Evolutionary conservation across 2,113 vertebrate genomes (phyloP).

Genomic region (Lethenteron reissneri): DNA sequence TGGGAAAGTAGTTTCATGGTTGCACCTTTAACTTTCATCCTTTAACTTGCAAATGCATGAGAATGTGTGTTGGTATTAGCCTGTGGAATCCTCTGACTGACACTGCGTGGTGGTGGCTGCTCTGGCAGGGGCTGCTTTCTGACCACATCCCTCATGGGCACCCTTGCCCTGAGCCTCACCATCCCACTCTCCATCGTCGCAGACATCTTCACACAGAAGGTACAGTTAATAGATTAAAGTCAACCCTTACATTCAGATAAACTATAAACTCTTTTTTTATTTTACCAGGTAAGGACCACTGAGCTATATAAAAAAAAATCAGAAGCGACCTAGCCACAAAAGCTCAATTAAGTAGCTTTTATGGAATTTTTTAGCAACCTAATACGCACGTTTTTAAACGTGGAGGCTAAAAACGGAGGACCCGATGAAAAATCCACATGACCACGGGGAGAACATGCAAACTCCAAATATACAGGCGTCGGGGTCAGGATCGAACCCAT

Average conservation of each 20-base stretch:
- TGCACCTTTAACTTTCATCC: too few relatives aligned
- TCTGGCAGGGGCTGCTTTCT: constrained; percentile 69
- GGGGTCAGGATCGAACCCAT: too few relatives aligned
- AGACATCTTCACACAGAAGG: constrained; percentile 87
- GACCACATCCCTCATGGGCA: constrained; percentile 82
- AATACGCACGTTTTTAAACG: neutral
- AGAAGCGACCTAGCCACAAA: neutral
- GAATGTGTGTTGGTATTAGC: too few relatives aligned
- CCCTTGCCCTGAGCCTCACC: constrained; percentile 75
- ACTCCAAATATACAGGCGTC: too few relatives aligned
- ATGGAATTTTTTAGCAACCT: neutral
- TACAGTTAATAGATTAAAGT: constrained; percentile 15
- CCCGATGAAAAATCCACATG: too few relatives aligned
- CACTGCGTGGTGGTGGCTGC: too few relatives aligned
- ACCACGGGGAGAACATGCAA: too few relatives aligned
- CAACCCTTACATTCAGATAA: neutral
- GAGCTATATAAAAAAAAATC: neutral
- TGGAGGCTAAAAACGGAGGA: too few relatives aligned
- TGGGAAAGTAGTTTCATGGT: too few relatives aligned
- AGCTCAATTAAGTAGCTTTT: neutral
- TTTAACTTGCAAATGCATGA: too few relatives aligned
- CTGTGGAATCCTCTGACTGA: too few relatives aligned
- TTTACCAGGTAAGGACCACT: neutral
- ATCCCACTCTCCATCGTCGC: constrained; percentile 91
- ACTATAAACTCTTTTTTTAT: neutral